Conservation (phyloP, 2,113 vertebrate genomes). For the Rhagologus leucostigma region DNA sequence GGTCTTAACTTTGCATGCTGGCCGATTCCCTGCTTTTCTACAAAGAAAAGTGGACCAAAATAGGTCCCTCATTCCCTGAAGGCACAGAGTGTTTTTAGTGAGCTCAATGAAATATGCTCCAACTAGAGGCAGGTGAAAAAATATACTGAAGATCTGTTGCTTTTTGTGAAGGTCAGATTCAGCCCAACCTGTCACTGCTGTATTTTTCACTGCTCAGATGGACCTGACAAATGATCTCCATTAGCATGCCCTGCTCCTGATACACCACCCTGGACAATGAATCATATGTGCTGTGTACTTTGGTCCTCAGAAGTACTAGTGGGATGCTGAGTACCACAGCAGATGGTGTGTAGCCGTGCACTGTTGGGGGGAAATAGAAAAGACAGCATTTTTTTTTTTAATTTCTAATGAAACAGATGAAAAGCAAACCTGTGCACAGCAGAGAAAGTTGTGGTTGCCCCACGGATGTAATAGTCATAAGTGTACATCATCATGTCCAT, state of each 20-base stretch:
- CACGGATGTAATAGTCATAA: slow-evolving; percentile 92
- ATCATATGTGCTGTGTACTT: neutral
- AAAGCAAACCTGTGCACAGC: slow-evolving; percentile 86
- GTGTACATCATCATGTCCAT: slow-evolving; percentile 87
- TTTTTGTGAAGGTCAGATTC: neutral
- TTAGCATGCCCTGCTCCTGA: neutral
- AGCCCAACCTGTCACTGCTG: neutral
- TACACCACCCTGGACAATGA: neutral
- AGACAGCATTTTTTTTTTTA: neutral
- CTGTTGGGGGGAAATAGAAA: neutral
- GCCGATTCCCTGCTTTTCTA: neutral
- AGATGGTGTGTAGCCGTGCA: neutral
- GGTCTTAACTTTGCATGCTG: neutral
- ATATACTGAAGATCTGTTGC: neutral
- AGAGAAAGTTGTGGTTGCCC: slow-evolving; percentile 93
- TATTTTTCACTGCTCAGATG: neutral
- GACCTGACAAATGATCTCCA: neutral
- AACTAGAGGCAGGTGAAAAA: neutral
- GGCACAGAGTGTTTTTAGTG: neutral
- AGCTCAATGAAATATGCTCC: neutral
- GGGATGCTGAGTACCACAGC: neutral
- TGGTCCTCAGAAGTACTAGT: neutral
- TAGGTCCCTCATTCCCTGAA: neutral
- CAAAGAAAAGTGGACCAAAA: neutral
- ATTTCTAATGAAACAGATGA: neutral